These are phyloP conservation scores for Gymnodraco acuticeps DNA, from an alignment of 2,797 vertebrate genomes.

Conservation along the genomic window DNA sequence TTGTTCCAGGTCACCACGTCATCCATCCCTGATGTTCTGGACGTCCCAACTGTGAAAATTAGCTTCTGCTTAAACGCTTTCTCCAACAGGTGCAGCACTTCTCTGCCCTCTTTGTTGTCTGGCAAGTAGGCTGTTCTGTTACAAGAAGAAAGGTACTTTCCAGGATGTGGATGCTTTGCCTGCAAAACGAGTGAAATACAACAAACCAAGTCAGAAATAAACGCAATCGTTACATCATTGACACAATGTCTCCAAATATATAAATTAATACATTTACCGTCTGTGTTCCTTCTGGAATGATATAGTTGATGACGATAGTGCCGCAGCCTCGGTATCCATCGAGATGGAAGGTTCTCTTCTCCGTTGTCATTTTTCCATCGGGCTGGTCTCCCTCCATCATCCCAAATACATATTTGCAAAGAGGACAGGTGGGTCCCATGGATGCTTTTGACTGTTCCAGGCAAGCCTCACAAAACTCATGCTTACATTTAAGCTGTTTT, in stretches of 20 bases:
- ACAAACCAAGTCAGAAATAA: accelerated
- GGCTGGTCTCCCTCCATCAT: constrained; percentile 78
- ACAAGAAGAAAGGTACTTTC: constrained; percentile 66
- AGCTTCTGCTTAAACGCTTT: constrained; percentile 89
- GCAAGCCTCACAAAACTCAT: constrained; percentile 79
- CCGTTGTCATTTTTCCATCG: not conserved
- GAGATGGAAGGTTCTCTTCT: accelerated
- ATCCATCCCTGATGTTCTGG: constrained; percentile 83
- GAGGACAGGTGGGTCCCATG: constrained; percentile 71
- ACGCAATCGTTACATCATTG: not conserved
- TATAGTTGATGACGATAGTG: constrained; percentile 56
- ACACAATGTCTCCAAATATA: not conserved
- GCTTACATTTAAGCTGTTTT: constrained; percentile 66
- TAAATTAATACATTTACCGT: constrained; percentile 62
- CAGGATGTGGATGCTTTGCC: constrained; percentile 88
- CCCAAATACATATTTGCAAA: constrained; percentile 81
- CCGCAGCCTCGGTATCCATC: constrained; percentile 26
- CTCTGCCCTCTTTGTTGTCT: constrained; percentile 85
- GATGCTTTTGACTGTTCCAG: accelerated
- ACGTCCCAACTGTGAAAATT: constrained; percentile 91
- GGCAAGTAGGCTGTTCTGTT: constrained; percentile 87
- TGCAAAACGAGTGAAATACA: constrained; percentile 22
- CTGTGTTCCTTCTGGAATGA: constrained; percentile 61
- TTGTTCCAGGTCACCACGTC: constrained; percentile 92
- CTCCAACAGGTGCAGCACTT: constrained; percentile 84